Base-by-base conservation (phyloP, 1,140 invertebrate species). In the Pachyrhynchus sulphureomaculatus region DNA sequence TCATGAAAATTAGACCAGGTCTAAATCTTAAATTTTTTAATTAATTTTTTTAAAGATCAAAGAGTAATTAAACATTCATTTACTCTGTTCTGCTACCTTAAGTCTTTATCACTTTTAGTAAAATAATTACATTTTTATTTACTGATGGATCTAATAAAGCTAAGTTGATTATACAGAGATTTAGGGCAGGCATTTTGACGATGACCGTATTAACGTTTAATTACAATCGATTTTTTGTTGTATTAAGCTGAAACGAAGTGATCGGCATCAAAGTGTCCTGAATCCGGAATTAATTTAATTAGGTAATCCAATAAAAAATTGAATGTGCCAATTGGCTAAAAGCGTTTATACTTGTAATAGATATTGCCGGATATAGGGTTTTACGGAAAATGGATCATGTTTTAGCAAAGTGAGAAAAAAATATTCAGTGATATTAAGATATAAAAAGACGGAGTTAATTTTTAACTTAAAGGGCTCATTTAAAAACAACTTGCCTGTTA, bases 211-310 rank as follows among this genome's bases (percentile, higher is more conserved):
- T 61, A 61, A 42, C 47, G 6, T 42, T 37, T 42, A 55, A 61
- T 55, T 61, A 39, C 29, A 48, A 61, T 61, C 58, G 58, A 53
- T 61, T 42, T 61, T 61, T 61, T 41, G 36, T 61, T 37, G 33
- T 52, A 53, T 61, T 61, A 61, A 61, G 58, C 58, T 26, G 13
- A 34, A 6, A 44, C 29, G 49, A 52, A 52, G 29, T 15, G 49
- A 61, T 61, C 29, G 58, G 37, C 57, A 47, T 56, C 58, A 51
- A 61, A 65, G 42, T 65, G 58, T 49, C 64, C 64, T 61, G 52
- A 59, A 61, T 65, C 51, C 64, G 49, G 58, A 65, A 65, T 61
- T 45, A 56, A 65, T 61, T 65, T 65, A 65, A 65, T 65, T 56
- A 49, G 41, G 51, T 65, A 65, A 65, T 65, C 64, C 49, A 61